Evolutionary conservation across 2,888 invertebrate genomes (phyloP), one percentile per base, ranked within the genome.

Genomic region (Drosophila maculinotata): DNA sequence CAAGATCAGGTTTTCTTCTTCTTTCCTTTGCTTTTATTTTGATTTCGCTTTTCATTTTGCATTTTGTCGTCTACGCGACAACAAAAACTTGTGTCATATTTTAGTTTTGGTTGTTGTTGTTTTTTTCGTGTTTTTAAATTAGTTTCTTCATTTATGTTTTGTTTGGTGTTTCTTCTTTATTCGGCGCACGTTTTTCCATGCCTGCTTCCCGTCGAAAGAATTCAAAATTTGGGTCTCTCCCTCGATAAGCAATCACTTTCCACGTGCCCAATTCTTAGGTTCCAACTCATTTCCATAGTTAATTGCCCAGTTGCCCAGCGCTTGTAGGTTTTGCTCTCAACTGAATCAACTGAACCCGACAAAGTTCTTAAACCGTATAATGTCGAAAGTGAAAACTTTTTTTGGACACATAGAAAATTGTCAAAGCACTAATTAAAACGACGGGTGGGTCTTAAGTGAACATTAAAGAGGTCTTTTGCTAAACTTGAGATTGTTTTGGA

Each of bases 41-140:
- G 65, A 49, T 76, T 65, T 69, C 64, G 71, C 60, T 82, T 82
- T 85, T 82, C 57, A 69, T 85, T 78, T 79, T 56, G 75, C 76
- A 76, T 81, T 79, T 73, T 38, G 64, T 62, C 65, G 64, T 62
- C 65, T 53, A 41, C 20, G 26, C 25, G n/a, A 52, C 39, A 56
- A 62, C 59, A 38, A 42, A 74, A 71, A 64, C 75, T 66, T 54
- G 81, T 87, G 81, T 87, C 81, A 84, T 70, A 69, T 73, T 60
- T 84, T 26, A 44, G 52, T 71, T 59, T 35, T 62, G 58, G 57
- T 47, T 31, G n/a, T 63, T 1, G 12, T 41, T 10, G 28, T 72
- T 33, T 64, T 36, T 42, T 70, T 66, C 12, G n/a, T 1, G 35
- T 54, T 56, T 64, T 51, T 49, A 35, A 75, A 72, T 80, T 80